Evolutionary conservation across 2,888 invertebrate genomes (phyloP).

Genomic region (Ellobium chinense): DNA sequence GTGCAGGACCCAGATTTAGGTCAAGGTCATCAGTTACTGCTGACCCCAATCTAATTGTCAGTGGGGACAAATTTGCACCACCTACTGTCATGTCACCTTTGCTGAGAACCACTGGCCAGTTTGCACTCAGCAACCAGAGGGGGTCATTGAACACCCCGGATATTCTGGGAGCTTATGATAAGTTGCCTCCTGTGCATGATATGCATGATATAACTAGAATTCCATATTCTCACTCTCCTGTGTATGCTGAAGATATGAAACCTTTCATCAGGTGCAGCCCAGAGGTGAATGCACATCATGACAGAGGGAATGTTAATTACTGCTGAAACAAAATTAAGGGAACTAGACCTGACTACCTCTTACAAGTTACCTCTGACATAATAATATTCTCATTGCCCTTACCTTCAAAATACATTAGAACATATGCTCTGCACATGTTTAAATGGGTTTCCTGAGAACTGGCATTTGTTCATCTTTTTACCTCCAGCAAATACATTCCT

Average conservation of each 20-base stretch:
- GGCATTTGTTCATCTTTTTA: no score
- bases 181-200: slow-evolving; percentile 67
- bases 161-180: slow-evolving; percentile 53
- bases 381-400: no score
- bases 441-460: no score
- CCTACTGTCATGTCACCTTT: slow-evolving; percentile 64
- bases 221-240: background rate
- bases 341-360: no score
- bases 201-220: background rate
- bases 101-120: slow-evolving; percentile 69
- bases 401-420: no score
- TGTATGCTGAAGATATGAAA: slow-evolving; percentile 60
- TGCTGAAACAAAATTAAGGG: no score
- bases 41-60: slow-evolving; percentile 58
- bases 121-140: slow-evolving; percentile 67
- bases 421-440: no score
- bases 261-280: slow-evolving; percentile 72
- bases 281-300: slow-evolving; percentile 60
- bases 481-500: no score
- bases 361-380: no score
- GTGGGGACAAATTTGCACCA: slow-evolving; percentile 66
- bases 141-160: slow-evolving; percentile 70
- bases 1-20: background rate
- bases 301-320: slow-evolving; percentile 34
- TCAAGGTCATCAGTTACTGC: background rate